phyloP scores from a whole-genome alignment of 2,113 vertebrate species.

The Xiphophorus hellerii region DNA sequence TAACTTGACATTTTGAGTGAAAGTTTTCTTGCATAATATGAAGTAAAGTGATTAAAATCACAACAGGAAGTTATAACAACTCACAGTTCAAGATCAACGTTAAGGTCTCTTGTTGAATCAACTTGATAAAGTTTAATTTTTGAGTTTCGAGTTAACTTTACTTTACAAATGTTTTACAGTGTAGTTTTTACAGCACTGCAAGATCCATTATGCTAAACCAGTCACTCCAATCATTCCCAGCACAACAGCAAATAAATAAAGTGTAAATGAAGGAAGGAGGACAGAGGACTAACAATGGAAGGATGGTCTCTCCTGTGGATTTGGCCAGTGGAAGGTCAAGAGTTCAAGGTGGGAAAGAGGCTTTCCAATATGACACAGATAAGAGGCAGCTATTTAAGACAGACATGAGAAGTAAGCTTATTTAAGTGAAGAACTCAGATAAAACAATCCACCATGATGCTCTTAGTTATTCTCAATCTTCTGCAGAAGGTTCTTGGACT shows the following conservation, averaged over 20 bases:
- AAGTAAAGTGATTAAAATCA: too few relatives aligned
- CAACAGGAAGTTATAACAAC: too few relatives aligned
- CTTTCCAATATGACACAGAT: slow-evolving; percentile 54
- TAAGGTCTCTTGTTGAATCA: too few relatives aligned
- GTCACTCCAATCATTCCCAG: too few relatives aligned
- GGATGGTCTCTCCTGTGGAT: slow-evolving; percentile 67
- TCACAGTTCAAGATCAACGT: too few relatives aligned
- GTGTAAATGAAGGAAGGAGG: slow-evolving; percentile 4
- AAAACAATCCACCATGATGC: slow-evolving; percentile 46
- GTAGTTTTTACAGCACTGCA: too few relatives aligned
- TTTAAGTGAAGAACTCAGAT: background rate
- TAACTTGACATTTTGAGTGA: too few relatives aligned
- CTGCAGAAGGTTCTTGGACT: slow-evolving; percentile 38
- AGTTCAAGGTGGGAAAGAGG: slow-evolving; percentile 72
- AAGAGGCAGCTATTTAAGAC: slow-evolving; percentile 51
- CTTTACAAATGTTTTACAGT: too few relatives aligned
- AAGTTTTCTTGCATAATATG: too few relatives aligned
- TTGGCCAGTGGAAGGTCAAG: slow-evolving; percentile 22
- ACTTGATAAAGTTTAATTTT: too few relatives aligned
- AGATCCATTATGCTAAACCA: too few relatives aligned
- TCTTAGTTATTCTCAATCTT: slow-evolving; percentile 48
- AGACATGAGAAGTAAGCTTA: background rate
- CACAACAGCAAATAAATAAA: background rate
- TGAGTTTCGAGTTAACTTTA: too few relatives aligned
- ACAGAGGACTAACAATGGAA: slow-evolving; percentile 69